A percentile compares a stretch with the other conserved stretches of the same genome.
These are phyloP conservation scores for Malurus melanocephalus DNA, from an alignment of 2,113 vertebrate genomes.

Conservation along the genomic window DNA sequence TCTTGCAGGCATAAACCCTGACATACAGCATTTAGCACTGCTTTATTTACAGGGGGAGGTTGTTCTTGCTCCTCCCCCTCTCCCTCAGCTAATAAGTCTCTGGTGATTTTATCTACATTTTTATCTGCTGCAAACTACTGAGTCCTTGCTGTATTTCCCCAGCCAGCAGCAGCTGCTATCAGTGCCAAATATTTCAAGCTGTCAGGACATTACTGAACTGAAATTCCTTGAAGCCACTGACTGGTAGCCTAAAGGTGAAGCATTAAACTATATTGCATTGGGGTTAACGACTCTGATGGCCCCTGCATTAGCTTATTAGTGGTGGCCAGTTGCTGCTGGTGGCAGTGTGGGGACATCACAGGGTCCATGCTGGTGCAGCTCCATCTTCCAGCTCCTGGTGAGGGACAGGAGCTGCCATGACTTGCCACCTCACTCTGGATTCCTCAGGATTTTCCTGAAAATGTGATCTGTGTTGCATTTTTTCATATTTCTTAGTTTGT, in stretches of 20 bases:
- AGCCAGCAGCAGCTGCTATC: background rate
- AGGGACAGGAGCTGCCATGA: background rate
- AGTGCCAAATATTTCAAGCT: conserved; percentile 28
- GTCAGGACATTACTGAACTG: background rate
- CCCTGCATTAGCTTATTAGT: background rate
- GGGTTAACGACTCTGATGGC: background rate
- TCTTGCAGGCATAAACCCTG: conserved; percentile 13
- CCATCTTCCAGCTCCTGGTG: conserved; percentile 14
- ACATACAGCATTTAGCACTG: background rate
- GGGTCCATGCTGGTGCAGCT: conserved; percentile 30
- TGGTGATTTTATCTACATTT: conserved; percentile 16
- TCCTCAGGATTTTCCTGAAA: conserved; percentile 56
- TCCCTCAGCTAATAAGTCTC: background rate
- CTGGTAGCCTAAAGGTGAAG: conserved; percentile 22
- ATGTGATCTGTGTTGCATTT: conserved; percentile 1
- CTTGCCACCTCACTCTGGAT: background rate
- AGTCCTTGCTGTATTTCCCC: background rate
- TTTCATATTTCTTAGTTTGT: conserved; percentile 41
- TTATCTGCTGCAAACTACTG: conserved; percentile 7
- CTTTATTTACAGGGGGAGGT: background rate
- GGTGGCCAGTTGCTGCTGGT: background rate
- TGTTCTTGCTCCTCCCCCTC: background rate
- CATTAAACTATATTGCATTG: background rate
- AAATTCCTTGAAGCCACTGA: conserved; percentile 23
- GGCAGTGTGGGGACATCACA: background rate